phyloP scores from a whole-genome alignment of 2,797 vertebrate genomes.

The Lithobates sylvaticus region DNA sequence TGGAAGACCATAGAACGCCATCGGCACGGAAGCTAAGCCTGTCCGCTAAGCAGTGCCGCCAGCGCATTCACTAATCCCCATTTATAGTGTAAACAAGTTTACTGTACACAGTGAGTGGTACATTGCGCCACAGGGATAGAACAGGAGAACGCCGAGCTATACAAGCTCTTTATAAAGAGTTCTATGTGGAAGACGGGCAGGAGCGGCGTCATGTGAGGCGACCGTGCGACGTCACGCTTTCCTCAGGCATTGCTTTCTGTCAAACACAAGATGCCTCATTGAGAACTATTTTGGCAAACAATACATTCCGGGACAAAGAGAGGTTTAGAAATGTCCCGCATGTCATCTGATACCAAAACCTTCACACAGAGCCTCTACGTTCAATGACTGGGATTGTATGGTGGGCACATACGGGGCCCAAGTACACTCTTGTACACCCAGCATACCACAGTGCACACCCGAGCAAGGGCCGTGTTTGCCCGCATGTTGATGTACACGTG shows the following conservation, averaged over 20 bases:
- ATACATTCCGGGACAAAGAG: too few relatives aligned
- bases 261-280: background rate
- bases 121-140: slow-evolving; percentile 5
- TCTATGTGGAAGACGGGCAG: background rate
- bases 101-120: slow-evolving; percentile 37
- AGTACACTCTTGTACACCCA: too few relatives aligned
- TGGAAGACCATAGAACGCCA: background rate
- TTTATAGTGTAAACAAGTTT: slow-evolving; percentile 56
- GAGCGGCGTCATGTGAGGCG: background rate
- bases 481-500: too few relatives aligned
- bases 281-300: background rate
- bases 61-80: background rate
- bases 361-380: too few relatives aligned
- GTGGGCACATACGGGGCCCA: too few relatives aligned
- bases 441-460: too few relatives aligned
- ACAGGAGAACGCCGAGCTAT: background rate
- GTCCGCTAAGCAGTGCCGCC: background rate
- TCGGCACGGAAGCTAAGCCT: background rate
- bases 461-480: too few relatives aligned
- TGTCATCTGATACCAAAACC: too few relatives aligned
- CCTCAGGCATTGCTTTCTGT: background rate
- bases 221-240: background rate
- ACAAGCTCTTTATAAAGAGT: slow-evolving; percentile 29
- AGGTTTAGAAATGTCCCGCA: too few relatives aligned
- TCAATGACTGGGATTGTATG: too few relatives aligned